phyloP scores from a whole-genome alignment of 2,797 vertebrate species.

The Zonotrichia albicollis region DNA sequence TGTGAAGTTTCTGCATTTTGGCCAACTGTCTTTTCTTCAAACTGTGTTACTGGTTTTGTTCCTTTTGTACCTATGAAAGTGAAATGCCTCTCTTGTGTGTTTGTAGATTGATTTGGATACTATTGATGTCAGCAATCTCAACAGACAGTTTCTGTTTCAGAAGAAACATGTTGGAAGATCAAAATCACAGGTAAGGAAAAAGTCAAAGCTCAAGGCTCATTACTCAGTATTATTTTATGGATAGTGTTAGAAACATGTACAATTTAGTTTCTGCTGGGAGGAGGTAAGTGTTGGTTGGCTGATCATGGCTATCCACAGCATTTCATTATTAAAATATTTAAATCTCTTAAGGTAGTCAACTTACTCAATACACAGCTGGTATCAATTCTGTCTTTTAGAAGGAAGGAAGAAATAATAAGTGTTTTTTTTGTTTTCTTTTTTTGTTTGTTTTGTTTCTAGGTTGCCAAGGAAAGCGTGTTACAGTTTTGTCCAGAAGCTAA shows the following conservation, averaged over 20 bases:
- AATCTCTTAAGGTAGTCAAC: slow-evolving; percentile 1
- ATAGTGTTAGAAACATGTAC: neutral
- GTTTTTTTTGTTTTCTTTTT: slow-evolving; percentile 24
- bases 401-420: slow-evolving; percentile 46
- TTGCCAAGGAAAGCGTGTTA: slow-evolving; percentile 96
- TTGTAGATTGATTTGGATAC: slow-evolving; percentile 96
- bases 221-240: neutral
- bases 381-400: slow-evolving; percentile 8
- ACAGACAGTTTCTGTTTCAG: slow-evolving; percentile 98
- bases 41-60: neutral
- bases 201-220: neutral
- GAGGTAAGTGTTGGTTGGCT: neutral
- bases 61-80: neutral
- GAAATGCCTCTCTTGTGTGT: slow-evolving; percentile 49
- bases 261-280: neutral
- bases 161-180: slow-evolving; percentile 99
- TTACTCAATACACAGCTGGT: neutral
- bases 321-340: neutral
- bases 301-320: neutral
- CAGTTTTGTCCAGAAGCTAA: slow-evolving; percentile 94
- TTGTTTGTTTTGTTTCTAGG: slow-evolving; percentile 79
- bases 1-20: neutral
- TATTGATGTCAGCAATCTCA: slow-evolving; percentile 98
- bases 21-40: neutral
- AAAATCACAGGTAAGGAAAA: slow-evolving; percentile 89